phyloP scores from a whole-genome alignment of 2,113 vertebrate genomes.

The Cnemophilus loriae region DNA sequence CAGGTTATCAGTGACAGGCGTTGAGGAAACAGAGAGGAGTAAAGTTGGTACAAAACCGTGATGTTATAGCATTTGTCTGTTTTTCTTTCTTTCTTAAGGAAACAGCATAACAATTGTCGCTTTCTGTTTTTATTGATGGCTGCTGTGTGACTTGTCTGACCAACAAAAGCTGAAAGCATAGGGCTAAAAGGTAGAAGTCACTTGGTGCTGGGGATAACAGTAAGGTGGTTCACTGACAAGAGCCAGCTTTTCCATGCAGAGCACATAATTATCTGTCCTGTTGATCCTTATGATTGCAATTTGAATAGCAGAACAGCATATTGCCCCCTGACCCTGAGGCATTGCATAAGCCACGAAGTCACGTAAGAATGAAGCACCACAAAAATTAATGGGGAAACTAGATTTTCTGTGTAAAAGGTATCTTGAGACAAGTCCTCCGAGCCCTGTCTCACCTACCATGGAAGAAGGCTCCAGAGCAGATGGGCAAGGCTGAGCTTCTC shows the following conservation, averaged over 20 bases:
- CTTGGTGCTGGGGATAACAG: neutral
- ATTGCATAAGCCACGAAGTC: neutral
- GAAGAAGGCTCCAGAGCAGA: neutral
- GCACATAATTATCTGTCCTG: neutral
- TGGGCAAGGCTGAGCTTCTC: neutral
- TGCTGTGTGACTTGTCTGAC: neutral
- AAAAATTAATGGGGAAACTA: neutral
- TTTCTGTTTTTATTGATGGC: neutral
- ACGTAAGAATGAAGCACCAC: neutral
- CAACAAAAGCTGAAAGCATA: neutral
- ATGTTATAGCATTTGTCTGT: neutral
- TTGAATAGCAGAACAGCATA: neutral
- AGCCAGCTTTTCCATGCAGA: neutral
- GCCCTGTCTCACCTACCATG: neutral
- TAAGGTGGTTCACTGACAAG: neutral
- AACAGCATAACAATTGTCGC: neutral
- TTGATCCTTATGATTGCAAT: neutral
- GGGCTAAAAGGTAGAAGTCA: neutral
- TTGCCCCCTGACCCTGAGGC: neutral
- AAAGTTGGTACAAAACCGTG: neutral
- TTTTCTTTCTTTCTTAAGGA: neutral
- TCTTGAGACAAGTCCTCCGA: neutral
- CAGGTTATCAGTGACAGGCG: neutral
- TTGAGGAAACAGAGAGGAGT: neutral
- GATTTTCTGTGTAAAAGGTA: neutral